Percentiles rank a stretch among this genome's conserved stretches.
Evolutionary conservation across 2,113 vertebrate species (phyloP).

Genomic region (Pachycephala philippinensis): DNA sequence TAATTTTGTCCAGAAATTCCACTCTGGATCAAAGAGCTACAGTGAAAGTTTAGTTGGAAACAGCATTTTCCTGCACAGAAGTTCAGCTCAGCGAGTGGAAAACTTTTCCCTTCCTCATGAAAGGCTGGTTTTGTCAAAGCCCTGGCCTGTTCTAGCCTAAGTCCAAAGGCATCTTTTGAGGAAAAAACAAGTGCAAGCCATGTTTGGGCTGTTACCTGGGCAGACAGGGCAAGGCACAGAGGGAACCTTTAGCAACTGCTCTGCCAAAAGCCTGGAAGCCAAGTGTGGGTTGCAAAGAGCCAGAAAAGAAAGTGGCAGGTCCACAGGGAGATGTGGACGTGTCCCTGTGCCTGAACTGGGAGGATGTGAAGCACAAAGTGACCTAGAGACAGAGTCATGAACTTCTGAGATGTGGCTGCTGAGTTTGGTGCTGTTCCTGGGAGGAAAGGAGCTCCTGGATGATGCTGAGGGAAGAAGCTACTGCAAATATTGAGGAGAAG

Average conservation of each 20-base stretch:
- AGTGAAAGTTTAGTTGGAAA: slow-evolving; percentile 11
- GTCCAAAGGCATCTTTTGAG: not conserved
- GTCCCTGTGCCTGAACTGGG: not conserved
- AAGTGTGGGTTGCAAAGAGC: not conserved
- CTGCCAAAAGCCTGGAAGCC: not conserved
- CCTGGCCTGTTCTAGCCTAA: not conserved
- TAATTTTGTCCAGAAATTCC: slow-evolving; percentile 5
- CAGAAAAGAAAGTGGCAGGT: not conserved
- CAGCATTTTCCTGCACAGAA: not conserved
- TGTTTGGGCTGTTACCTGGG: not conserved
- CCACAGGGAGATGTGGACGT: not conserved
- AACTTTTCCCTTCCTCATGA: not conserved
- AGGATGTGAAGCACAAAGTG: not conserved
- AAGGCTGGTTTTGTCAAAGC: not conserved
- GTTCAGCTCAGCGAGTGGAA: not conserved
- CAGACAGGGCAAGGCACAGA: not conserved
- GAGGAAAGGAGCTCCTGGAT: not conserved
- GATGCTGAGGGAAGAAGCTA: not conserved
- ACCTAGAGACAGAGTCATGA: not conserved
- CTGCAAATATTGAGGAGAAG: not conserved
- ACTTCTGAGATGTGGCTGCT: not conserved
- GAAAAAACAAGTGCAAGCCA: not conserved
- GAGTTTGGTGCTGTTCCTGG: not conserved
- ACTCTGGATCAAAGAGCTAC: not conserved
- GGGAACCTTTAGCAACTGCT: not conserved